Percentiles rank a stretch among this genome's conserved stretches.
These are phyloP conservation scores for Lasioglossum zephyrum DNA, from an alignment of 2,888 invertebrate genomes.

Conservation along the genomic window DNA sequence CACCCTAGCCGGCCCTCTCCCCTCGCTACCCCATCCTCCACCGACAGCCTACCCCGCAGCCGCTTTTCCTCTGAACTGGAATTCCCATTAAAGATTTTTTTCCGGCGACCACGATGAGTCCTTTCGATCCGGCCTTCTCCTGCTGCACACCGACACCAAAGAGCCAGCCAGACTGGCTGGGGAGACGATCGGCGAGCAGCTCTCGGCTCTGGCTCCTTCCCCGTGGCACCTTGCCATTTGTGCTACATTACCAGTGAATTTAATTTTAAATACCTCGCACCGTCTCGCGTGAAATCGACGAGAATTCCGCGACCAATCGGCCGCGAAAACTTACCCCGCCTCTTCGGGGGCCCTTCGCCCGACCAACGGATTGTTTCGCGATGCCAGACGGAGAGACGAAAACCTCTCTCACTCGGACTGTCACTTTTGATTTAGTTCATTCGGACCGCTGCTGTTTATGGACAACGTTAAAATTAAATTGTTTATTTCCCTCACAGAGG, in stretches of 20 bases:
- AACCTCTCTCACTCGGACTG: not conserved
- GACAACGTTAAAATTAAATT: too few relatives aligned
- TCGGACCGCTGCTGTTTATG: too few relatives aligned
- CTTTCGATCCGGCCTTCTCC: constrained; percentile 11
- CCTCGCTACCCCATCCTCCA: not conserved
- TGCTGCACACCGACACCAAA: not conserved
- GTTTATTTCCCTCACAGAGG: too few relatives aligned
- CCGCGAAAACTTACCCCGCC: constrained; percentile 7
- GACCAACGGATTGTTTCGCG: not conserved
- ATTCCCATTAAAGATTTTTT: constrained; percentile 44
- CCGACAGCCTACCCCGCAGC: not conserved
- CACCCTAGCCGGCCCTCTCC: constrained; percentile 4
- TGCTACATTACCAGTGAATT: constrained; percentile 81
- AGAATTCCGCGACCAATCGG: constrained; percentile 46
- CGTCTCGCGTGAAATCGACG: constrained; percentile 49
- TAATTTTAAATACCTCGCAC: constrained; percentile 81
- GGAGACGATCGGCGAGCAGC: constrained; percentile 22
- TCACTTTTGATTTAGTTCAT: too few relatives aligned
- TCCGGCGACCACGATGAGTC: constrained; percentile 5
- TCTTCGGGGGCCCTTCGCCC: not conserved
- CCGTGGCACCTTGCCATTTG: constrained; percentile 81
- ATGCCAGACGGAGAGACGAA: not conserved
- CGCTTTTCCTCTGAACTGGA: constrained; percentile 36
- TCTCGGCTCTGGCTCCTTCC: constrained; percentile 22
- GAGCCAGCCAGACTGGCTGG: constrained; percentile 28